Evolutionary conservation across 2,113 vertebrate species (phyloP).

Genomic region (Oceanites oceanicus): DNA sequence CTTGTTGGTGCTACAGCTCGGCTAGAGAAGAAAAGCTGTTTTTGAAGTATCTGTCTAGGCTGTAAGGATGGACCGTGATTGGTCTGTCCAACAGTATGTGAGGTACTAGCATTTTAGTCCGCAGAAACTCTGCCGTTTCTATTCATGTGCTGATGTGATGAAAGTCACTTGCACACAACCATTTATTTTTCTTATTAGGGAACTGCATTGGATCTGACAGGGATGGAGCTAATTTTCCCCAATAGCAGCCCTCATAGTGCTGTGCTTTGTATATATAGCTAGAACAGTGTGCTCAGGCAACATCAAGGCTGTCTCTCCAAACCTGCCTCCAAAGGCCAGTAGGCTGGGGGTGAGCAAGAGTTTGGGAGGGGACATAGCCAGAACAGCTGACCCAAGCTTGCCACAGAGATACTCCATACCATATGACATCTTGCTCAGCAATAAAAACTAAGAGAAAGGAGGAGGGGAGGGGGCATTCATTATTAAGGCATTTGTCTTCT

Average conservation of each 20-base stretch:
- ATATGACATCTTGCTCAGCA: not conserved
- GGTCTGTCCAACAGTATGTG: not conserved
- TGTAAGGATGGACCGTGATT: not conserved
- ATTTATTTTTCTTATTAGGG: not conserved
- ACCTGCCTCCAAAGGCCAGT: not conserved
- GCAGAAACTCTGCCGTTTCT: not conserved
- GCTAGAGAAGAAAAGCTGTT: not conserved
- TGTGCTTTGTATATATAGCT: not conserved
- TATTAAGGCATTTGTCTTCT: not conserved
- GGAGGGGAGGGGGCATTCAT: fast-evolving
- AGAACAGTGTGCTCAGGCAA: not conserved
- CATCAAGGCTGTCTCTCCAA: not conserved
- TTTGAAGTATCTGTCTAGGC: not conserved
- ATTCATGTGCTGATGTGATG: not conserved
- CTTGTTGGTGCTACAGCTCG: not conserved
- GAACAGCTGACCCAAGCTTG: not conserved
- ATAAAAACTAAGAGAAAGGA: not conserved
- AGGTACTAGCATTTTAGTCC: not conserved
- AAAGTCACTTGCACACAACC: fast-evolving
- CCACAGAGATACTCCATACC: not conserved
- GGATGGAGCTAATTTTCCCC: not conserved
- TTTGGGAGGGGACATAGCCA: not conserved
- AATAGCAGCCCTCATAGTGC: not conserved
- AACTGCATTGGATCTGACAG: not conserved
- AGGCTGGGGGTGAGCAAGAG: not conserved